These are phyloP conservation scores for Spinus pinus DNA, from an alignment of 2,797 vertebrate genomes.

Conservation along the genomic window DNA sequence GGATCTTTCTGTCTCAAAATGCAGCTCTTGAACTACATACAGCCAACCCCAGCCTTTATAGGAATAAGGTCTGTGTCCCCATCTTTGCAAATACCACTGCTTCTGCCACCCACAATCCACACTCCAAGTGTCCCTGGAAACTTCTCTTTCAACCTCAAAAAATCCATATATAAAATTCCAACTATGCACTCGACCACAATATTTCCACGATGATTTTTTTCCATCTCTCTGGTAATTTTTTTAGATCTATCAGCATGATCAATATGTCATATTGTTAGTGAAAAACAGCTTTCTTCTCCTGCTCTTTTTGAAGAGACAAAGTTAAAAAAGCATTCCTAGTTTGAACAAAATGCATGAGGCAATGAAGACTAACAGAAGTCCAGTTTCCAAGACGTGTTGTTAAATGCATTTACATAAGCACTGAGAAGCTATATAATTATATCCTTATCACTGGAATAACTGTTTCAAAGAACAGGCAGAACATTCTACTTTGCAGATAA, in stretches of 20 bases:
- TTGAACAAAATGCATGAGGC: background rate
- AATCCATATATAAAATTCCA: background rate
- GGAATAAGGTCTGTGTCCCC: background rate
- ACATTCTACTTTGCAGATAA: background rate
- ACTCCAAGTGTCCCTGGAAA: background rate
- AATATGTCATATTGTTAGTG: background rate
- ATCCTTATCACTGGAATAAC: conserved; percentile 9
- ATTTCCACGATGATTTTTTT: background rate
- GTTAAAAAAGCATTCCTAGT: background rate
- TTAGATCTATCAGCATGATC: background rate
- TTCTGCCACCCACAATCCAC: background rate
- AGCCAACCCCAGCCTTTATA: fast-evolving
- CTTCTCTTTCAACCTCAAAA: background rate
- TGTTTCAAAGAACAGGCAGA: conserved; percentile 40
- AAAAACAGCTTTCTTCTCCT: background rate
- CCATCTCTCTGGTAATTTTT: background rate
- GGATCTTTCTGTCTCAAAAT: background rate
- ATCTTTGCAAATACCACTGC: background rate
- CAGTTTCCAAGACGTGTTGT: background rate
- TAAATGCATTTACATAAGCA: background rate
- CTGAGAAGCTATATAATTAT: background rate
- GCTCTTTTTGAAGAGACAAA: background rate
- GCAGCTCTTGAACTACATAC: background rate
- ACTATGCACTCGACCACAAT: background rate
- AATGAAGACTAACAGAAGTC: background rate